Evolutionary conservation across 2,113 vertebrate genomes (phyloP).

Genomic region (Mola mola): DNA sequence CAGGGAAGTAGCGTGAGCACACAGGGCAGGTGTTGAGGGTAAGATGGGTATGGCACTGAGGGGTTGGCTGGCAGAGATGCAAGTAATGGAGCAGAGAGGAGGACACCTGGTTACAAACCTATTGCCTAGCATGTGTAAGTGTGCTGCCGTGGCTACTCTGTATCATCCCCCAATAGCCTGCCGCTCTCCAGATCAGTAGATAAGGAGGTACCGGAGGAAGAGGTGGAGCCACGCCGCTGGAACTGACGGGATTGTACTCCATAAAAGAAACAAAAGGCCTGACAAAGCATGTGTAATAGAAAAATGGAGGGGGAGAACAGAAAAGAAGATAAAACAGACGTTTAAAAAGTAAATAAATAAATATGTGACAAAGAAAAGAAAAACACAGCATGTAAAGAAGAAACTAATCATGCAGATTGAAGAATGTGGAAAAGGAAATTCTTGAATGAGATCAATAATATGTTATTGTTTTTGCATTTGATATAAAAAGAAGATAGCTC

Average conservation of each 20-base stretch:
- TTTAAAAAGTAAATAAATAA: constrained; percentile 1
- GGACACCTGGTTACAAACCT: constrained; percentile 69
- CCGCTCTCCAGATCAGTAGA: constrained; percentile 96
- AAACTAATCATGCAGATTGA: background rate
- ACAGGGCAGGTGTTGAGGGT: background rate
- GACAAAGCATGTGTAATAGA: constrained; percentile 80
- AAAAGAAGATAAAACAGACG: constrained; percentile 24
- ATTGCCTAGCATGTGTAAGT: constrained; percentile 72
- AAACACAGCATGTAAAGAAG: background rate
- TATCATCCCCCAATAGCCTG: constrained; percentile 89
- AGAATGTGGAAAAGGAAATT: no score
- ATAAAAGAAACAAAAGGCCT: constrained; percentile 98
- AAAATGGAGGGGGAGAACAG: constrained; percentile 42
- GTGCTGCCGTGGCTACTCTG: constrained; percentile 76
- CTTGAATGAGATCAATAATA: no score
- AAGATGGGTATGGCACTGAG: background rate
- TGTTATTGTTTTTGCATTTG: no score
- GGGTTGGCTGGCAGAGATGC: background rate
- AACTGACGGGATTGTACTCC: constrained; percentile 86
- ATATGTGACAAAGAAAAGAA: background rate
- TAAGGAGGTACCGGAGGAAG: constrained; percentile 91
- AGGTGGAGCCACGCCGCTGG: constrained; percentile 89
- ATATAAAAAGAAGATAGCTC: no score
- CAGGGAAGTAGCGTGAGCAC: background rate
- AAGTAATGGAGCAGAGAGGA: background rate